Percentiles rank a stretch among this genome's conserved stretches.
phyloP scores from a whole-genome alignment of 1,140 invertebrate species.

The Diabrotica virgifera region DNA sequence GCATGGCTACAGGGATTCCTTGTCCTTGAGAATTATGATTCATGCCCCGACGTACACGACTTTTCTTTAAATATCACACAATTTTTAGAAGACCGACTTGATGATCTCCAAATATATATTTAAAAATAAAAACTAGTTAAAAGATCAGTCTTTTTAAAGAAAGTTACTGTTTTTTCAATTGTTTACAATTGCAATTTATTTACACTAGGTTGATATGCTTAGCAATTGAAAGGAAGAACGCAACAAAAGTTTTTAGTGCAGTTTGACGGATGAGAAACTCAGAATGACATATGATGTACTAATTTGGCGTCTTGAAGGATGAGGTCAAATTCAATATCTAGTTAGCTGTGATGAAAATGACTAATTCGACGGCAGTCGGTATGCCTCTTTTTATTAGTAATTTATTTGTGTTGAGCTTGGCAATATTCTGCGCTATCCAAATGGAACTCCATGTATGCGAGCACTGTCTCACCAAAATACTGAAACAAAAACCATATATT shows the following conservation, averaged over 20 bases:
- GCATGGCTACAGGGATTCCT: slow-evolving; percentile 57
- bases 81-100: neutral
- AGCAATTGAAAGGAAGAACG: slow-evolving; percentile 27
- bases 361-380: slow-evolving; percentile 23
- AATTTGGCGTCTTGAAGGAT: slow-evolving; percentile 40
- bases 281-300: slow-evolving; percentile 22
- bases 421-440: slow-evolving; percentile 93
- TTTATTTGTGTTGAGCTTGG: slow-evolving; percentile 95
- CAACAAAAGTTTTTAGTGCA: slow-evolving; percentile 20
- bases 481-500: slow-evolving; percentile 32
- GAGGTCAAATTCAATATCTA: slow-evolving; percentile 33
- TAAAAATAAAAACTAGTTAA: slow-evolving; percentile 1
- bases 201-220: slow-evolving; percentile 34
- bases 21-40: slow-evolving; percentile 13
- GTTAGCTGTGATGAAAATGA: slow-evolving; percentile 32
- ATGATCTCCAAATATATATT: slow-evolving; percentile 4
- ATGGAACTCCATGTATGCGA: slow-evolving; percentile 94
- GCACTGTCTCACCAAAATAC: slow-evolving; percentile 48
- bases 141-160: slow-evolving; percentile 14
- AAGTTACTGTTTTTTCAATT: slow-evolving; percentile 15
- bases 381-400: slow-evolving; percentile 36
- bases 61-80: slow-evolving; percentile 8
- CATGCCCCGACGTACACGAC: slow-evolving; percentile 7
- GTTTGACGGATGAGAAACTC: slow-evolving; percentile 14
- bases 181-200: slow-evolving; percentile 19